Evolutionary conservation across 2,888 invertebrate genomes (phyloP), one percentile per base, ranked within the genome.

Genomic region (Micropterix aruncella): DNA sequence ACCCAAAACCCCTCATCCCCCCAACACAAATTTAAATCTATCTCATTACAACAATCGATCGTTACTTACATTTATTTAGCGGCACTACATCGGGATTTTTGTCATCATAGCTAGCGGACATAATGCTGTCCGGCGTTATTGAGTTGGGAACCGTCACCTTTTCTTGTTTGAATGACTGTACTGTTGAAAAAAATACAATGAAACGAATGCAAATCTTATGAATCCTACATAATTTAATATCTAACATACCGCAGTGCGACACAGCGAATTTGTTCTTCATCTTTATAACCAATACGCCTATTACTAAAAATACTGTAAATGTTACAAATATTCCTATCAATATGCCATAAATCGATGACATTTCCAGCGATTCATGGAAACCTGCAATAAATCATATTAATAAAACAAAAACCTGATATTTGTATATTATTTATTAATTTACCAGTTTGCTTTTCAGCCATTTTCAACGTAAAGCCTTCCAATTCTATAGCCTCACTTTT

Each of bases 11-110:
- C n/a, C n/a, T n/a, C n/a, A n/a, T n/a, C n/a, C n/a, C n/a, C n/a
- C n/a, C n/a, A n/a, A n/a, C n/a, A n/a, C n/a, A n/a, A n/a, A n/a
- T n/a, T n/a, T n/a, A n/a, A n/a, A n/a, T n/a, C n/a, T n/a, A n/a
- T n/a, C n/a, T n/a, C n/a, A n/a, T n/a, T n/a, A n/a, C n/a, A n/a
- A n/a, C n/a, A n/a, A n/a, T n/a, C n/a, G n/a, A 27, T 27, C 5
- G 44, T 50, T 50, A 53, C 51, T 66, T 70, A 88, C 89, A 87
- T 80, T 88, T 88, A 60, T 85, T 88, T 53, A 83, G 79, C 18
- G 90, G 89, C 47, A 90, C 84, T 51, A 90, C 87, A 60, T 90
- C 90, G 18, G 90, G 90, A 70, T 90, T 90, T 61, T 82, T 83
- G 64, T 92, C 91, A 58, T 91, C 90, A 27, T 12, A 27, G 27